Evolutionary conservation across 1,140 invertebrate species (phyloP), one percentile per base, ranked within the genome.

Genomic region (Ladona fulva): DNA sequence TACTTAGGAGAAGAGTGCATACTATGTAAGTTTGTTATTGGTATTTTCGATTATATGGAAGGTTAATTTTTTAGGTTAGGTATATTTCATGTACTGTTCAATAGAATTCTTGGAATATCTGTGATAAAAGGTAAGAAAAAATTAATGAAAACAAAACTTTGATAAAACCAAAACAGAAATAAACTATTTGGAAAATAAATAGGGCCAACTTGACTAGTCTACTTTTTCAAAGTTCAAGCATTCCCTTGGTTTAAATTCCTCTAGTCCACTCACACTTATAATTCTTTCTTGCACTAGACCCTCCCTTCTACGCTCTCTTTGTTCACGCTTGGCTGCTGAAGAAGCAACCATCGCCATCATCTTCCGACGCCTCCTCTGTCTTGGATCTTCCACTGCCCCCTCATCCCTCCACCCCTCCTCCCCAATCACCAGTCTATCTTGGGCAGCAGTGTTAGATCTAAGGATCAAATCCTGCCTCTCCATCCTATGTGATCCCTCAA

Each of bases 231-330:
- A 66, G 1, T 66, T 16, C n/a, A 66, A 22, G 52, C 52, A 66
- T 66, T 66, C n/a, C 29, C 52, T 66, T 66, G 1, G 37, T 29
- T 29, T 29, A 14, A 66, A 66, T 22, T 66, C 52, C 14, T 19
- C 16, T 16, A 66, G 14, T 66, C 52, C 52, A 89, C 88, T 89
- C 85, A 92, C 90, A 84, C 91, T 92, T 79, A 93, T 92, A 44
- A 90, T 88, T 77, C 90, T 86, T 80, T 92, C 88, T 79, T 91
- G 89, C 12, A 91, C 91, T 22, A 93, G 84, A 8, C 88, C 89
- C 22, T 87, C 85, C 44, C 88, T 83, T 80, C 87, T 84, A 80
- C 82, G 83, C 76, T 81, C 80, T 77, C 80, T 78, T 24, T 74
- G 52, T 66, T 66, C 52, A 16, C 52, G 14, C 12, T 66, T 66